Evolutionary conservation across 2,888 invertebrate species (phyloP).

Genomic region (Noctua janthe): DNA sequence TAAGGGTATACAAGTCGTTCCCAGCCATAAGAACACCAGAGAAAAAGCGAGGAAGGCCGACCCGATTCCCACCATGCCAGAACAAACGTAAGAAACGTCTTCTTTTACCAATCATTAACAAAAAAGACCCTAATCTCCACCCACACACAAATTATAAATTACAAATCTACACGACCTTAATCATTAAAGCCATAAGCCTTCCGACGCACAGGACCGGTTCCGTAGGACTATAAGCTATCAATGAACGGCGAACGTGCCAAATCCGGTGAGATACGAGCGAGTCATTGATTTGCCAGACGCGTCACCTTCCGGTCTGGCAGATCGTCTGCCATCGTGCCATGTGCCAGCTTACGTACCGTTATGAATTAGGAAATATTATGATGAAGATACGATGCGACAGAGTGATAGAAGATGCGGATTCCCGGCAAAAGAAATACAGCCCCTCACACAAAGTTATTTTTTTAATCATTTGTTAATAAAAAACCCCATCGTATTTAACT

Average conservation of each 20-base stretch:
- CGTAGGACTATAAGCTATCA: slow-evolving; percentile 54
- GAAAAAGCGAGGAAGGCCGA: background rate
- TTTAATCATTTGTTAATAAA: no score
- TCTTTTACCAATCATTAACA: slow-evolving; percentile 1
- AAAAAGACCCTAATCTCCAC: slow-evolving; percentile 24
- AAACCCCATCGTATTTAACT: no score
- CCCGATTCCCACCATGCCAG: slow-evolving; percentile 1
- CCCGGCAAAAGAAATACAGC: background rate
- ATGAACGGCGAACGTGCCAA: slow-evolving; percentile 58
- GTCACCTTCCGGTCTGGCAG: slow-evolving; percentile 57
- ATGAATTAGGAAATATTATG: slow-evolving; percentile 11
- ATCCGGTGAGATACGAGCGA: slow-evolving; percentile 55
- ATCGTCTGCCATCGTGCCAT: slow-evolving; percentile 31
- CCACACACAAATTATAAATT: slow-evolving; percentile 34
- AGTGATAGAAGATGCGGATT: background rate
- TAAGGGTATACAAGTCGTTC: background rate
- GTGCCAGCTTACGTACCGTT: slow-evolving; percentile 20
- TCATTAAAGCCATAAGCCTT: slow-evolving; percentile 43
- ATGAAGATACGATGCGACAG: background rate
- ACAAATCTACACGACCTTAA: slow-evolving; percentile 34
- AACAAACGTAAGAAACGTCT: background rate
- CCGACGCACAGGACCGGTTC: slow-evolving; percentile 56
- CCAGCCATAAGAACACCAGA: background rate
- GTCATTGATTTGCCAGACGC: slow-evolving; percentile 60
- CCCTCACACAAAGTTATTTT: background rate